Base-by-base conservation (phyloP, 2,113 vertebrate genomes). In the Larimichthys polyactis region DNA sequence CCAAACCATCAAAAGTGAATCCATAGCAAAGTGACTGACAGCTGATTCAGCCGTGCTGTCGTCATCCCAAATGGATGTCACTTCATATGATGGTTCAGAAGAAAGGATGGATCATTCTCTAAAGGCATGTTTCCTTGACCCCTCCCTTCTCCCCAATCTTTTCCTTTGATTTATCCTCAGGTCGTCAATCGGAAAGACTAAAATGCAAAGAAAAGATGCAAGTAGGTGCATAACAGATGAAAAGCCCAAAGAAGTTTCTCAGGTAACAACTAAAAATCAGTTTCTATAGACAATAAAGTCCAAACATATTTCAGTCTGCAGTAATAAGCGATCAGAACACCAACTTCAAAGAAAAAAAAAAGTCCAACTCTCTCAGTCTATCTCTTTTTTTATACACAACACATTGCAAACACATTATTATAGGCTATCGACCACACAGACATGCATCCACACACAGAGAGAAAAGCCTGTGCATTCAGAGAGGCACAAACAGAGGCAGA, bases 401-500 rank as follows among this genome's bases (percentile, higher is more conserved):
- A 32, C 36, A 73, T 4, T 40, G 14, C 68, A 70, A 20, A 72
- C 11, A 77, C 32, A 80, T 59, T 71, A 11, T 55, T 55, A 66
- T 36, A 59, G 36, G 62, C 78, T 57, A 44, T 24, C 44, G 24
- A 83, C 73, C 60, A 62, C 71, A 59, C 46, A 58, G 14, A 49
- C 14, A 29, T 29, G 29, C 29, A 29, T 29, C 71, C 44, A 62
- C 54, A 8, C 71, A 88, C 52, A 58, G n/a, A 51, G 68, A 82
- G 78, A 79, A 75, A 90, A 78, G 73, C 48, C 58, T 82, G 71
- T 27, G 51, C 83, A 78, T 72, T 84, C 76, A 78, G 74, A 90
- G 77, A 88, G 60, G 74, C 86, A 87, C 84, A 89, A 93, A 93
- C 88, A 93, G 86, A 94, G 74, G 86, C 81, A 89, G 82, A 83